phyloP scores from a whole-genome alignment of 2,113 vertebrate genomes.

The Varanus komodoensis region DNA sequence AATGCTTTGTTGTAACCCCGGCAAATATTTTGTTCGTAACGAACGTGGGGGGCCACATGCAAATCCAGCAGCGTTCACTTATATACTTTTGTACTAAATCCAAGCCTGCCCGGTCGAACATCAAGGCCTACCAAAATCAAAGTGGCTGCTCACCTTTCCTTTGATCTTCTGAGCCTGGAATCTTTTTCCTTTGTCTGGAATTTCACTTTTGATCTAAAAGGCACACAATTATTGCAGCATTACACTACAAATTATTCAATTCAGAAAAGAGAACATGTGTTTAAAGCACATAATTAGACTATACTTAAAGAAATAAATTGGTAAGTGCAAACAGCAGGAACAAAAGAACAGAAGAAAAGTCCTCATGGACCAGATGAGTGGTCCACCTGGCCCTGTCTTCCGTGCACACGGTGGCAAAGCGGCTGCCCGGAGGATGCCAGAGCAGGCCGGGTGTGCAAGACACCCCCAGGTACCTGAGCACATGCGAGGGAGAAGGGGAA shows the following conservation, averaged over 20 bases:
- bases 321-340: too few relatives aligned
- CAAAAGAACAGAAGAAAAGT: too few relatives aligned
- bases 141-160: constrained; percentile 56
- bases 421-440: too few relatives aligned
- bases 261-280: not conserved
- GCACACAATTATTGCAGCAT: constrained; percentile 14
- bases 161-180: constrained; percentile 65
- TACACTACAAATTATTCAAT: not conserved
- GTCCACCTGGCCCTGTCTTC: too few relatives aligned
- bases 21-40: too few relatives aligned
- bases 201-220: constrained; percentile 36
- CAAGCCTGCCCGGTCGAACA: constrained; percentile 5
- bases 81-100: not conserved
- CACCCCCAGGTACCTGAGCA: too few relatives aligned
- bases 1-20: not conserved
- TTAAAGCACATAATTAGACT: constrained; percentile 30
- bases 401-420: too few relatives aligned
- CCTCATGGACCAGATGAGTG: too few relatives aligned
- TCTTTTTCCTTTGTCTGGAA: constrained; percentile 16
- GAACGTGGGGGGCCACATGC: not conserved
- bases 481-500: too few relatives aligned
- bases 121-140: not conserved
- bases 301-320: not conserved
- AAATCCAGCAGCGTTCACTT: not conserved
- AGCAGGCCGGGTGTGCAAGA: too few relatives aligned